These are phyloP conservation scores for Eurytoma adleriae DNA, from an alignment of 2,888 invertebrate genomes.

Conservation along the genomic window DNA sequence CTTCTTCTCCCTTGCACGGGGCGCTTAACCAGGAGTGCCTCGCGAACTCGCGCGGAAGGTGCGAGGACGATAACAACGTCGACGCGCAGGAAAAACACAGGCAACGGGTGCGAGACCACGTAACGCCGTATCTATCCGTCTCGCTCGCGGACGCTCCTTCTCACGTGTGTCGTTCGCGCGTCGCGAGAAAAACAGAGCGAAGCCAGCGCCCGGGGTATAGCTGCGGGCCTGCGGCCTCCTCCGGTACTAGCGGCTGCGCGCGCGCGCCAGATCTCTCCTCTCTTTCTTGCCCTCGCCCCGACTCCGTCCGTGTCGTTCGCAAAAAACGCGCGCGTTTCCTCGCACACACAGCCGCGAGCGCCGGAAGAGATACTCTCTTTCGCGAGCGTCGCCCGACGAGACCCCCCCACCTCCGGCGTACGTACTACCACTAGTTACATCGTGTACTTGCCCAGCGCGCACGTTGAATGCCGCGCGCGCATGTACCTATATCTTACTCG, in stretches of 20 bases:
- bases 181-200: too few species aligned
- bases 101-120: too few species aligned
- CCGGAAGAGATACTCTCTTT: not conserved
- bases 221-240: too few species aligned
- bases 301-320: slow-evolving; percentile 7
- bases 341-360: not conserved
- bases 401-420: not conserved
- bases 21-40: too few species aligned
- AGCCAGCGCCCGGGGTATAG: too few species aligned
- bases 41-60: too few species aligned
- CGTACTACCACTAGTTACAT: not conserved
- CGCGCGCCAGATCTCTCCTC: not conserved
- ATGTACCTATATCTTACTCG: not conserved
- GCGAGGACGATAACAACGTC: too few species aligned
- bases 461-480: not conserved
- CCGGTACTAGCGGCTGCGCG: not conserved
- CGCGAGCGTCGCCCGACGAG: not conserved
- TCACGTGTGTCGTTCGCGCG: too few species aligned
- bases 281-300: not conserved
- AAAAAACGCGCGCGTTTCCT: slow-evolving; percentile 31
- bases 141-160: too few species aligned
- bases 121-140: too few species aligned
- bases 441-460: not conserved
- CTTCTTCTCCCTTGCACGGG: not conserved
- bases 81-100: too few species aligned